Conservation (phyloP, 2,888 invertebrate species). For the Agrochola lota region DNA sequence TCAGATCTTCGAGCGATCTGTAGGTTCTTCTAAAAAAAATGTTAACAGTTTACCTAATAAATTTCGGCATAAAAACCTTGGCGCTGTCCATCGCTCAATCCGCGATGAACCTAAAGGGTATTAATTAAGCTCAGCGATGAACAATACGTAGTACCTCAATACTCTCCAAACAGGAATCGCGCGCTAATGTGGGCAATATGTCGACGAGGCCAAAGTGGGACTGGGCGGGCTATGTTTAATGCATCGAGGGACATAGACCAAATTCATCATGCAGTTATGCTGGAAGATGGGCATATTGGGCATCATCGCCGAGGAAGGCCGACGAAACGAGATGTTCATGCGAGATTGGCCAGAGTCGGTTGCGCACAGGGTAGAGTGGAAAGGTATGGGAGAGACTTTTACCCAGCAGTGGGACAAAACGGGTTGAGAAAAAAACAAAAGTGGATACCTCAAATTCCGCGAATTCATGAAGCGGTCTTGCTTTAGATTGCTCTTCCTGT, state of each 20-base stretch:
- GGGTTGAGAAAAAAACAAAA: too few species aligned
- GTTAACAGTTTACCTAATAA: not conserved
- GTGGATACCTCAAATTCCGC: slow-evolving; percentile 93
- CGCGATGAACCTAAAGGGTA: not conserved
- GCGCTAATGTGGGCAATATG: not conserved
- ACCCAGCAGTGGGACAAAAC: not conserved
- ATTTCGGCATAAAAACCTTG: not conserved
- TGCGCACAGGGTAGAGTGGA: too few species aligned
- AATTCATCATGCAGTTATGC: not conserved
- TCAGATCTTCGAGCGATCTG: too few species aligned
- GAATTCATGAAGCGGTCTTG: slow-evolving; percentile 93
- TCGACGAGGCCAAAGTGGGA: not conserved
- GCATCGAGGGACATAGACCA: not conserved
- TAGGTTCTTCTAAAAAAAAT: not conserved
- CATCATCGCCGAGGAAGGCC: not conserved
- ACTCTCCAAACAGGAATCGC: not conserved
- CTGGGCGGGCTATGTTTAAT: too few species aligned
- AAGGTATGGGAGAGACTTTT: too few species aligned
- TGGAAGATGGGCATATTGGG: not conserved
- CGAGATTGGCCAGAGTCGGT: not conserved
- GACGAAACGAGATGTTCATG: not conserved
- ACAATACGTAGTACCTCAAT: not conserved
- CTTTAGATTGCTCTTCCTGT: slow-evolving; percentile 90
- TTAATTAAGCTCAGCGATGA: not conserved
- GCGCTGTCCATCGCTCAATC: not conserved